Conservation (phyloP, 2,113 vertebrate genomes). For the Falco punctatus region DNA sequence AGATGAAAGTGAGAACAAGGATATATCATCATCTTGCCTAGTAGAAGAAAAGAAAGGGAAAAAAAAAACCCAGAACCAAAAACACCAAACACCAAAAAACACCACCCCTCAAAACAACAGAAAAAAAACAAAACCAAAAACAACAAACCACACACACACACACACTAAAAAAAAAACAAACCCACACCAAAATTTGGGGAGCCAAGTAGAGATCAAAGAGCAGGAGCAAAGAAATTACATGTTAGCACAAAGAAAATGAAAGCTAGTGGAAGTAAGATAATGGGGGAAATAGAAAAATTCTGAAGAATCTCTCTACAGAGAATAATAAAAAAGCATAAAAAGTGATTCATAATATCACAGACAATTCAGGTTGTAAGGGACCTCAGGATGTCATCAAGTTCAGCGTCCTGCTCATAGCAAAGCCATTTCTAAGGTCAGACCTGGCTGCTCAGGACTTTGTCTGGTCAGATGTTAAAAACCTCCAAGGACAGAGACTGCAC, state of each 20-base stretch:
- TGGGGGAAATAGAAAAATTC: not conserved
- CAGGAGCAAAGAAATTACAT: not conserved
- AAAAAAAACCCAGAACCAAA: not conserved
- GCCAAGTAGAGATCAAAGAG: not conserved
- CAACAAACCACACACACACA: not conserved
- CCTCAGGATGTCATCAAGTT: not conserved
- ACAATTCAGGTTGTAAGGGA: not conserved
- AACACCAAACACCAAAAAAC: too few species aligned
- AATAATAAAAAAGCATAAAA: not conserved
- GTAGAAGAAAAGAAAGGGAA: not conserved
- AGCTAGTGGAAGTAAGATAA: not conserved
- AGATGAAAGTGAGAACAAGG: not conserved
- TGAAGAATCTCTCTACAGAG: not conserved
- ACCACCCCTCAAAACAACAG: too few species aligned
- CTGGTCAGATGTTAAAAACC: not conserved
- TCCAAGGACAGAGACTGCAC: not conserved
- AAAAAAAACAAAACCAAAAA: too few species aligned
- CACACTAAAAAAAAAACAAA: too few species aligned
- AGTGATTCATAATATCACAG: not conserved
- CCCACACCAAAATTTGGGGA: not conserved
- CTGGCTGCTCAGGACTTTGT: not conserved
- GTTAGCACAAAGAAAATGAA: not conserved
- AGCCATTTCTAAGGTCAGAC: not conserved
- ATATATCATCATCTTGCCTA: not conserved
- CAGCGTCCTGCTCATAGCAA: not conserved